Conservation (phyloP, 2,113 vertebrate species). For the Alectura lathami region DNA sequence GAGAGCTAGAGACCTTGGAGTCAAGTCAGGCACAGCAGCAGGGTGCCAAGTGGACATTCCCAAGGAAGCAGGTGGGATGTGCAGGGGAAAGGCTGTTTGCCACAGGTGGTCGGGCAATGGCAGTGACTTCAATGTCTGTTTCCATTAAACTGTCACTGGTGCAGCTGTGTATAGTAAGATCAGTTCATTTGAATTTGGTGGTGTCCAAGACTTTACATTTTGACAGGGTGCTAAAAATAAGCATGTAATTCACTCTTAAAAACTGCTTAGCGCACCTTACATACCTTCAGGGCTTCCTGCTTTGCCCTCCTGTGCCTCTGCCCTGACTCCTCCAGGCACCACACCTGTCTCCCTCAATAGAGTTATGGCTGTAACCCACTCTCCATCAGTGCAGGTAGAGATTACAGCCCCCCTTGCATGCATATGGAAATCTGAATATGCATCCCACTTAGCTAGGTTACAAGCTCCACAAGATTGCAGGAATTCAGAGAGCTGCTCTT, state of each 20-base stretch:
- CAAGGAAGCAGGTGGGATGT: neutral
- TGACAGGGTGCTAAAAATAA: neutral
- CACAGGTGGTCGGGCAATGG: neutral
- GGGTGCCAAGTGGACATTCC: neutral
- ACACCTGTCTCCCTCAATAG: accelerated
- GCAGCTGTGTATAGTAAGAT: neutral
- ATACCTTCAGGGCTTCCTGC: neutral
- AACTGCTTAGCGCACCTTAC: neutral
- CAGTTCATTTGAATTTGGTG: neutral
- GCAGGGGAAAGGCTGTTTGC: neutral
- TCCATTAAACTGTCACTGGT: neutral
- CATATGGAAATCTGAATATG: neutral
- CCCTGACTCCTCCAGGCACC: neutral
- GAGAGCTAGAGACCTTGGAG: accelerated
- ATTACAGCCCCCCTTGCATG: neutral
- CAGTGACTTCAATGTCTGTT: neutral
- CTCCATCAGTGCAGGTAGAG: neutral
- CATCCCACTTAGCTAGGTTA: neutral
- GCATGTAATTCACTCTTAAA: neutral
- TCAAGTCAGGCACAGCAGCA: neutral
- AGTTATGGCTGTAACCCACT: accelerated
- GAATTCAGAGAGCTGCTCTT: neutral
- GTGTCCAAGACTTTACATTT: neutral
- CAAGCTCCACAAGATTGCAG: neutral
- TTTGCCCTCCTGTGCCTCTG: neutral